Conservation (phyloP, 2,797 vertebrate species). For the Leptoclinus maculatus region DNA sequence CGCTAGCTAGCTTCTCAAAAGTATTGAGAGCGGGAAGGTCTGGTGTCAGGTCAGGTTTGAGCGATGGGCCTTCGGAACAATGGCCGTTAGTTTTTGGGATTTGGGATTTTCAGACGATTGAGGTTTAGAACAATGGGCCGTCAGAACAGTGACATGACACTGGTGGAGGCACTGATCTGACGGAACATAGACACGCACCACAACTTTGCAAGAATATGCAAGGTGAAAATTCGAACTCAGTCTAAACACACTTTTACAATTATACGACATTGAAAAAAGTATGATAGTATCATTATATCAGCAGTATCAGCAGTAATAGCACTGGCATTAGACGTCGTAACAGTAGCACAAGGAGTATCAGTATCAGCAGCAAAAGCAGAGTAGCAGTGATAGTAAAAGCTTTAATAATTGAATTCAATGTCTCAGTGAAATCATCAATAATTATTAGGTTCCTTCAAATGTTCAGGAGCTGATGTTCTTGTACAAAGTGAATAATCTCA, state of each 20-base stretch:
- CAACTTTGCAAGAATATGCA: no score
- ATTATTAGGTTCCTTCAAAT: background rate
- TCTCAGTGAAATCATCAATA: background rate
- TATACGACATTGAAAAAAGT: background rate
- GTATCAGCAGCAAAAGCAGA: background rate
- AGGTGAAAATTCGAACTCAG: rapidly evolving
- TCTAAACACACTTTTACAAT: background rate
- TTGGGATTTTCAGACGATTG: no score
- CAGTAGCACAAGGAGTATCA: background rate
- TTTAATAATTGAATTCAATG: background rate
- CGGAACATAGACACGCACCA: background rate
- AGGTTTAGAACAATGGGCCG: no score
- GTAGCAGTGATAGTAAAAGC: background rate
- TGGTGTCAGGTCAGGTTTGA: no score
- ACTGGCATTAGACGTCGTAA: background rate
- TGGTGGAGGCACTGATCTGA: background rate
- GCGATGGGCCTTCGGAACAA: background rate
- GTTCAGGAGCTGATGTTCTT: background rate
- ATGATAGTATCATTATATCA: background rate
- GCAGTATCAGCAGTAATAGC: background rate
- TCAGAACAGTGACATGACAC: background rate
- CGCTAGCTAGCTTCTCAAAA: background rate
- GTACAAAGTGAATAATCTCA: background rate
- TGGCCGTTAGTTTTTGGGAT: background rate
- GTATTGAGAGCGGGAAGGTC: no score